Percentiles rank a stretch among this genome's conserved stretches.
Evolutionary conservation across 2,888 invertebrate species (phyloP).

Genomic region (Ornithoptera alexandrae): DNA sequence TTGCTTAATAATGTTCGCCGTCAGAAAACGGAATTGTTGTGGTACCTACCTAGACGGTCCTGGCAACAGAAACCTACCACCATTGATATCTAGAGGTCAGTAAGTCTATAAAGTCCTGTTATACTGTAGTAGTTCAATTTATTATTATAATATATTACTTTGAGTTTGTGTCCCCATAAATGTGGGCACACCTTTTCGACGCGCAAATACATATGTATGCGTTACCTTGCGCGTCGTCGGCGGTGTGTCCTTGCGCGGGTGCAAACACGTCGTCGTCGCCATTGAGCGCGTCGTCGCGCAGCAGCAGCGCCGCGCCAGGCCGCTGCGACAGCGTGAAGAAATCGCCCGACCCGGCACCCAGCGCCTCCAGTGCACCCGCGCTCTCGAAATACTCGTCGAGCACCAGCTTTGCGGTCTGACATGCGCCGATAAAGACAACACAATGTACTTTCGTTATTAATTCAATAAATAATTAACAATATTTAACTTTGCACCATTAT

Average conservation of each 20-base stretch:
- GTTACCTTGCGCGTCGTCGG: conserved; percentile 22
- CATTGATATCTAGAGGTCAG: no score
- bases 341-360: conserved; percentile 75
- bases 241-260: conserved; percentile 29
- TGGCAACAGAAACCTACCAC: no score
- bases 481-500: no score
- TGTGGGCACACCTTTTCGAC: no score
- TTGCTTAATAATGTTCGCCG: no score
- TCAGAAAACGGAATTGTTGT: no score
- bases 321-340: conserved; percentile 78
- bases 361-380: conserved; percentile 70
- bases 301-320: conserved; percentile 71
- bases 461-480: no score
- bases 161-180: no score
- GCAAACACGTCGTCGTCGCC: conserved; percentile 72
- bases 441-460: background rate
- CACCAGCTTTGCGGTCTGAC: conserved; percentile 90
- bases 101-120: no score
- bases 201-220: background rate
- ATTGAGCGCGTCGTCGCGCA: conserved; percentile 70
- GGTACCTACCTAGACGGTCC: no score
- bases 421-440: conserved; percentile 5
- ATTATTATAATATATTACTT: no score
- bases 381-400: conserved; percentile 91
- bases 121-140: no score